These are phyloP conservation scores for Geodia barretti DNA, from an alignment of 37 sponge, comb jelly and placozoan species.

Conservation along the genomic window DNA sequence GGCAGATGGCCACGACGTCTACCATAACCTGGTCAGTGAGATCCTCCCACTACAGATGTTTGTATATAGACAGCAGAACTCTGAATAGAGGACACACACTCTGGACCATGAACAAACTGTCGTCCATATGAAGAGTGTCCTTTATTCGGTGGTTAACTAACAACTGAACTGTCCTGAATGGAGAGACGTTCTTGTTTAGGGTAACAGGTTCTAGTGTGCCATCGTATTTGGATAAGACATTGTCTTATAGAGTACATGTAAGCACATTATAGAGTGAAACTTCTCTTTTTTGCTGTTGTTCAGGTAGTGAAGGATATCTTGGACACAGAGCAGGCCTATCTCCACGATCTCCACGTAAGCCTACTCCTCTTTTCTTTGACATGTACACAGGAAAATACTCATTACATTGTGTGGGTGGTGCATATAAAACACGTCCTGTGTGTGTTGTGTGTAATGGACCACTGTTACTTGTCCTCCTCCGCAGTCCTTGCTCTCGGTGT, in stretches of 20 bases:
- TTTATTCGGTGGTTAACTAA: background rate
- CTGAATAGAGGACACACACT: background rate
- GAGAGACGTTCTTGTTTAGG: too few species aligned
- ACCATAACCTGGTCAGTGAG: constrained; percentile 74
- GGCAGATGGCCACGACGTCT: constrained; percentile 56
- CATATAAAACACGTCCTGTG: background rate
- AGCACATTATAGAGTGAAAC: background rate
- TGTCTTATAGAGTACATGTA: too few species aligned
- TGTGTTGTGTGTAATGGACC: background rate
- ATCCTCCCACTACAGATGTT: too few species aligned
- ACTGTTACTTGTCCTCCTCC: background rate
- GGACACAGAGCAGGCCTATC: constrained; percentile 70
- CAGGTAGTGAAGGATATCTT: constrained; percentile 73
- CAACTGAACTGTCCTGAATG: too few species aligned
- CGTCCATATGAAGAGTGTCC: background rate
- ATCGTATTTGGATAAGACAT: too few species aligned
- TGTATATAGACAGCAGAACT: too few species aligned
- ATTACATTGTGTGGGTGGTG: background rate
- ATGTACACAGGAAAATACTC: background rate
- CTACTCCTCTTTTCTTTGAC: background rate
- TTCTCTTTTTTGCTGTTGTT: background rate
- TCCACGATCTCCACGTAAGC: constrained; percentile 67
- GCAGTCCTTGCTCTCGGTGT: constrained; percentile 63
- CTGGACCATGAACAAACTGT: background rate
- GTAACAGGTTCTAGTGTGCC: too few species aligned